Percentiles rank a stretch among this genome's conserved stretches.
Evolutionary conservation across 35 echinoderm and acorn worm genomes (phyloP).

Genomic region (Apostichopus japonicus): DNA sequence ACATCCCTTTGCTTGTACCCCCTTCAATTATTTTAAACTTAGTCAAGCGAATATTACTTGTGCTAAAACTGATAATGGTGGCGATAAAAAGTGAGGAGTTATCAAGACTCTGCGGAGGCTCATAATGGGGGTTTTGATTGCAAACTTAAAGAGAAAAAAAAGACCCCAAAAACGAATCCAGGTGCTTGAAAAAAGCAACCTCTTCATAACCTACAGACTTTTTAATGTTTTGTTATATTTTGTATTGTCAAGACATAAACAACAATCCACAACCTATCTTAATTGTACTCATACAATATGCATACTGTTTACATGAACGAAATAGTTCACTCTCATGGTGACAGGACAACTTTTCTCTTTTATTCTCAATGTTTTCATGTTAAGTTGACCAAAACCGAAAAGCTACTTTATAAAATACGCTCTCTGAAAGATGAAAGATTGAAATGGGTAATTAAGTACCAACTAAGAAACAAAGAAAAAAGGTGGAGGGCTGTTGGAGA

Average conservation of each 20-base stretch:
- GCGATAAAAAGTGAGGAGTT: neutral
- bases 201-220: neutral
- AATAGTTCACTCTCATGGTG: neutral
- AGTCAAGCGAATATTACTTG: slow-evolving; percentile 14
- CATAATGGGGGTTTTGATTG: neutral
- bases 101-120: neutral
- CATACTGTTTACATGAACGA: slow-evolving; percentile 34
- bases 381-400: neutral
- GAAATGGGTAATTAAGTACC: neutral
- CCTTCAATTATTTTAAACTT: slow-evolving; percentile 41
- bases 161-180: neutral
- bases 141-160: neutral
- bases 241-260: slow-evolving; percentile 8
- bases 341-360: neutral
- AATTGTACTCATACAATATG: slow-evolving; percentile 22
- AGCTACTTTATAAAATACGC: neutral
- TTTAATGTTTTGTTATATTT: neutral
- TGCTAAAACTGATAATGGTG: neutral
- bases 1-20: slow-evolving; percentile 12
- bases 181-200: neutral
- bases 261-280: neutral
- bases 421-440: neutral
- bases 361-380: neutral
- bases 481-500: neutral
- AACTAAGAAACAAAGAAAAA: neutral